These are phyloP conservation scores for Bradypodion pumilum DNA, from an alignment of 2,797 vertebrate species.

Conservation along the genomic window DNA sequence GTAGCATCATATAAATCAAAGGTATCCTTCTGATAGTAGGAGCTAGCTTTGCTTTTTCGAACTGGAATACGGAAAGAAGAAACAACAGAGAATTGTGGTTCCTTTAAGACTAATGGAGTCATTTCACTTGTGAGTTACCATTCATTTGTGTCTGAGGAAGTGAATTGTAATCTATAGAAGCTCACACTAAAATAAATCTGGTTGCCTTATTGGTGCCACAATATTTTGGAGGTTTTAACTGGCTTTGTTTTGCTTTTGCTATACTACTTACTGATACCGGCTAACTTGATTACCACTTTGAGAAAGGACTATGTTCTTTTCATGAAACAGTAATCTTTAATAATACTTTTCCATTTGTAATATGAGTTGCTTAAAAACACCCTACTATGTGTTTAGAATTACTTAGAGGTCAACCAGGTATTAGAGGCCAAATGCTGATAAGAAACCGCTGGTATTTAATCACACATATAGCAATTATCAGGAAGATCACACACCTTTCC, in stretches of 20 bases:
- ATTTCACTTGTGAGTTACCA: too few species aligned
- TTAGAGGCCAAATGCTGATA: neutral
- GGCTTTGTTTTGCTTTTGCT: too few species aligned
- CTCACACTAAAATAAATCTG: too few species aligned
- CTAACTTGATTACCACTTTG: too few species aligned
- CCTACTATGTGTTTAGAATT: neutral
- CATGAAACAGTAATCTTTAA: neutral
- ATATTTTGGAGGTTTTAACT: too few species aligned
- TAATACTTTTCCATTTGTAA: neutral
- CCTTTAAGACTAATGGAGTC: too few species aligned
- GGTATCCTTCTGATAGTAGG: conserved; percentile 1
- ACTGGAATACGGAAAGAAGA: neutral
- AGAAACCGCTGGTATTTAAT: neutral
- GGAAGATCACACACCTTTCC: neutral
- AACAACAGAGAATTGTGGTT: too few species aligned
- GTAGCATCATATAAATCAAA: neutral
- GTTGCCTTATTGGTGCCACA: too few species aligned
- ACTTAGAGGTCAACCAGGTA: neutral
- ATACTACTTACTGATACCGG: too few species aligned
- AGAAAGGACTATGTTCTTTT: neutral
- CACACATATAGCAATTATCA: neutral
- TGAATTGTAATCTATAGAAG: too few species aligned
- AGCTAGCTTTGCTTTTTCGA: neutral
- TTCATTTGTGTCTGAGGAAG: too few species aligned
- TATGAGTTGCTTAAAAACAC: neutral